Conservation (phyloP, 2,888 invertebrate species). For the Campoletis raptor region DNA sequence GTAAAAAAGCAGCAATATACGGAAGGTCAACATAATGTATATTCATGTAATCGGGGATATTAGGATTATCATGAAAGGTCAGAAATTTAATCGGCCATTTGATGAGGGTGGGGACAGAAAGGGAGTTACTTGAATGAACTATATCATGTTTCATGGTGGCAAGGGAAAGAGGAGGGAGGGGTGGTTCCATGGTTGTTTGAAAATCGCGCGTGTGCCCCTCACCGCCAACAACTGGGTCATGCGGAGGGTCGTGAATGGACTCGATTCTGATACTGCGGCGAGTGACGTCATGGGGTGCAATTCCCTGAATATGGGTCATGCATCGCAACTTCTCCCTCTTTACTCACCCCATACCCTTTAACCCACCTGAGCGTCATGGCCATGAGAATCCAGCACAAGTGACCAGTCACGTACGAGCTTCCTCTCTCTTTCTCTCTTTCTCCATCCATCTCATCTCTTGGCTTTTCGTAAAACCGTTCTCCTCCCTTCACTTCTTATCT, state of each 20-base stretch:
- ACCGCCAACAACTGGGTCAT: conserved; percentile 78
- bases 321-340: conserved; percentile 66
- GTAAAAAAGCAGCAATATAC: background rate
- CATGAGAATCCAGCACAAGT: conserved; percentile 76
- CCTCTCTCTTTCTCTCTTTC: conserved; percentile 13
- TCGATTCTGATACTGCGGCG: conserved; percentile 73
- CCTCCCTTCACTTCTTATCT: background rate
- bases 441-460: background rate
- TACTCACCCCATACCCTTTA: conserved; percentile 52
- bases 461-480: background rate
- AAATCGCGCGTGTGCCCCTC: conserved; percentile 28
- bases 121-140: conserved; percentile 79
- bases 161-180: conserved; percentile 4
- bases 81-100: conserved; percentile 36
- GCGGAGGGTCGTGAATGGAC: conserved; percentile 82
- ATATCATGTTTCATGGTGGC: conserved; percentile 80
- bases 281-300: conserved; percentile 82
- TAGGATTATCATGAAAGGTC: conserved; percentile 24
- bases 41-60: background rate
- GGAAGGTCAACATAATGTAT: conserved; percentile 19
- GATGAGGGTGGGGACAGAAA: conserved; percentile 14
- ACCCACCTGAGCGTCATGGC: conserved; percentile 74
- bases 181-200: conserved; percentile 33
- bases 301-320: conserved; percentile 81
- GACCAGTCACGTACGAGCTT: conserved; percentile 71